Evolutionary conservation across 2,797 vertebrate genomes (phyloP).

Genomic region (Tragelaphus eurycerus): DNA sequence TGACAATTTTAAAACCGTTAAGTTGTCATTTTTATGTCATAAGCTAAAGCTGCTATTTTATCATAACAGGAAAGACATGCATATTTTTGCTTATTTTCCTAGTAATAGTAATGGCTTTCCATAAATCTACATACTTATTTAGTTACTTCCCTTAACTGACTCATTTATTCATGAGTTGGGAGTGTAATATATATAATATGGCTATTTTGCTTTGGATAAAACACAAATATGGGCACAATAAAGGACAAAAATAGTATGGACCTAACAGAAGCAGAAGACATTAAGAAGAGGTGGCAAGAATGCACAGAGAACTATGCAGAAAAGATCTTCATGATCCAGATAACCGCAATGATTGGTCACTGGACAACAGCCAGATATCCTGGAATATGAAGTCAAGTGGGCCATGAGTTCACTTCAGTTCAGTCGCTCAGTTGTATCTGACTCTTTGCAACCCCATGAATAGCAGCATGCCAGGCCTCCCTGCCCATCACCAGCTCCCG

Average conservation of each 20-base stretch:
- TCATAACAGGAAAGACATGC: neutral
- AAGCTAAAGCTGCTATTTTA: neutral
- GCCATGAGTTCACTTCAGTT: neutral
- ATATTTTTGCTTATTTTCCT: neutral
- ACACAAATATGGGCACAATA: neutral
- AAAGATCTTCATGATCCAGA: neutral
- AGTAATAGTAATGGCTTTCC: neutral
- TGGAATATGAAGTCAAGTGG: neutral
- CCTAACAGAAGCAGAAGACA: neutral
- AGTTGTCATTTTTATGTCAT: neutral
- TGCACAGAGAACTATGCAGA: neutral
- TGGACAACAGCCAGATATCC: neutral
- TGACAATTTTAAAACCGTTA: neutral
- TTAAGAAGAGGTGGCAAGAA: neutral
- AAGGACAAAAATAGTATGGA: neutral
- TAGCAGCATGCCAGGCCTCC: too few species aligned
- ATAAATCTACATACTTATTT: neutral
- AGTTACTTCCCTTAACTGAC: neutral
- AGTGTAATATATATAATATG: neutral
- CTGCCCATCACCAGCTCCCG: too few species aligned
- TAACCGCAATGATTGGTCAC: neutral
- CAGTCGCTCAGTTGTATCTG: too few species aligned
- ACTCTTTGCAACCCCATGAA: too few species aligned
- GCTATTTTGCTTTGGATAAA: neutral
- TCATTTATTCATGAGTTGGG: neutral